Evolutionary conservation across 1,140 invertebrate genomes (phyloP), one percentile per base, ranked within the genome.

Genomic region (Proctacanthus coquilletti): DNA sequence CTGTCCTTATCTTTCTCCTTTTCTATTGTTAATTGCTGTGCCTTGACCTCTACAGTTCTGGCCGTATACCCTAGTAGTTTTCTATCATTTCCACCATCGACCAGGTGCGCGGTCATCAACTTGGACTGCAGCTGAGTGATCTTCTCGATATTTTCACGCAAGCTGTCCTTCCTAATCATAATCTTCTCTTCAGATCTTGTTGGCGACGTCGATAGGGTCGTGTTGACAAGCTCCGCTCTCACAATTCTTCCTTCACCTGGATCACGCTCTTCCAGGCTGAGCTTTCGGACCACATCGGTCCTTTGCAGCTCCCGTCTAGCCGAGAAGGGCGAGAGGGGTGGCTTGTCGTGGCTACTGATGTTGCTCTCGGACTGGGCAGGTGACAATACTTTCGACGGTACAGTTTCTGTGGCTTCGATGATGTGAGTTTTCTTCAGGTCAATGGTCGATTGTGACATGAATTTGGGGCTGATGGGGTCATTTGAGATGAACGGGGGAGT

Each of bases 131-230:
- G 38, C 18, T 60, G 56, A 4, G 52, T 60, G 9, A 60, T 60
- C 42, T 60, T 60, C 36, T 59, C 56, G 27, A 59, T 59, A 34
- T 59, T 59, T 38, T 59, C 56, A 10, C 56, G 43, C 34, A 59
- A 38, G 3, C 53, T 57, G 19, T 59, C 56, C 45, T 55, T 53
- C 5, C 53, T 46, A 41, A 43, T 56, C 21, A 56, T 46, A 2
- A 38, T 35, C 18, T 45, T 38, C 25, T 49, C 39, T 23, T 20
- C 20, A 4, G 33, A 18, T 18, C 6, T 18, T 9, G 45, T 34
- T 6, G 41, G 45, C 18, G 46, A 38, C 29, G 33, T 40, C 19
- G 39, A 43, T 34, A 53, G 37, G 11, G 52, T 53, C 21, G 55
- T 56, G 41, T 49, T 58, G 3, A 59, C 53, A 32, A 58, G 38